These are phyloP conservation scores for Tragulus kanchil DNA, from an alignment of 2,113 vertebrate species.

Conservation along the genomic window DNA sequence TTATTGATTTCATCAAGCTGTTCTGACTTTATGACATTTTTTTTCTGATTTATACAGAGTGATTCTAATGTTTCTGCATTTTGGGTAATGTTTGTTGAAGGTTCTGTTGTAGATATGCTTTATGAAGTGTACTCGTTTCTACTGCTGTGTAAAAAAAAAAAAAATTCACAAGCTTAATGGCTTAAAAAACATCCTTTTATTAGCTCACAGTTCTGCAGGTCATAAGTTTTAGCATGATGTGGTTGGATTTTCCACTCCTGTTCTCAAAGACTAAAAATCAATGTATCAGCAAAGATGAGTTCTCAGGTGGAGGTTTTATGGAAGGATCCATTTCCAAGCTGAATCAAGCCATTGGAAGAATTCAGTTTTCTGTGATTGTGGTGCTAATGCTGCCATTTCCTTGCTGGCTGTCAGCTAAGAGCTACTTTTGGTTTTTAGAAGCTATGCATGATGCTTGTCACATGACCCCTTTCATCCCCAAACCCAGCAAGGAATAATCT, in stretches of 20 bases:
- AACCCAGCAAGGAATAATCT: not conserved
- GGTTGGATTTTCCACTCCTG: not conserved
- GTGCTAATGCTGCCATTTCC: not conserved
- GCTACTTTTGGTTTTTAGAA: not conserved
- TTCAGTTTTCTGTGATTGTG: not conserved
- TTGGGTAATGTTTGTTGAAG: not conserved
- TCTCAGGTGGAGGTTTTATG: not conserved
- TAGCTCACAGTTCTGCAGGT: not conserved
- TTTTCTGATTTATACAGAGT: not conserved
- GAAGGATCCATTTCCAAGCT: not conserved
- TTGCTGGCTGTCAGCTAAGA: not conserved
- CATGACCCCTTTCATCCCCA: not conserved
- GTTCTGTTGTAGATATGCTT: not conserved
- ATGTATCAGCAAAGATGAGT: not conserved
- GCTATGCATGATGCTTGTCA: not conserved
- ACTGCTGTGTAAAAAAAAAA: not conserved
- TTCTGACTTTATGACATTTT: not conserved
- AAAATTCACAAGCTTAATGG: not conserved
- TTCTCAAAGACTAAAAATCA: not conserved
- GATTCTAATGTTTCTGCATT: not conserved
- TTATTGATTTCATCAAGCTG: not conserved
- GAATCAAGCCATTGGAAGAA: not conserved
- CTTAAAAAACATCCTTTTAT: not conserved
- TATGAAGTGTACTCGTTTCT: not conserved
- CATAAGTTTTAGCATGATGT: not conserved